phyloP scores from a whole-genome alignment of 2,113 vertebrate genomes.

The Pseudorectes ferrugineus region DNA sequence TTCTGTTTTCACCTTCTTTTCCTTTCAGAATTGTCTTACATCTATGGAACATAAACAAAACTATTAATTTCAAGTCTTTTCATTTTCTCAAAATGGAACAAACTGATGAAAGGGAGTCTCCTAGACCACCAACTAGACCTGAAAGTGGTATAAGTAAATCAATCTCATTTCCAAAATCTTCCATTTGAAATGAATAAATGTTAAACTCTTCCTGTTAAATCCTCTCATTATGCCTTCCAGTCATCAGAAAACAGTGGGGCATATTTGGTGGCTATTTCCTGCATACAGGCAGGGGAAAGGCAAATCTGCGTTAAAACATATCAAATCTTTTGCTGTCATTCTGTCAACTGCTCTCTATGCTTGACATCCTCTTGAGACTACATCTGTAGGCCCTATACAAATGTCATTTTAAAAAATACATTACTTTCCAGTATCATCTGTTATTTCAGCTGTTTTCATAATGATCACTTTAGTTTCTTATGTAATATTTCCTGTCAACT shows the following conservation, averaged over 20 bases:
- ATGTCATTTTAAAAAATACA: background rate
- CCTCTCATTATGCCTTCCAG: background rate
- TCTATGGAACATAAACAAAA: background rate
- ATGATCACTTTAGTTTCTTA: constrained; percentile 15
- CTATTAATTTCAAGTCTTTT: background rate
- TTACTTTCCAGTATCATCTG: background rate
- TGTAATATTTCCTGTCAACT: background rate
- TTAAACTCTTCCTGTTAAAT: background rate
- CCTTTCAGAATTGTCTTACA: background rate
- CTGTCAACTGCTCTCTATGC: background rate
- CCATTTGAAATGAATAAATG: background rate
- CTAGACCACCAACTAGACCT: background rate
- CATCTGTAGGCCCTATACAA: background rate
- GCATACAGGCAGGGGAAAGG: background rate
- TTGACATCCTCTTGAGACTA: background rate
- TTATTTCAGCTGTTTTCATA: constrained; percentile 25
- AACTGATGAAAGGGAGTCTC: background rate
- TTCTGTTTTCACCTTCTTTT: background rate
- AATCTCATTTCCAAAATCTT: background rate
- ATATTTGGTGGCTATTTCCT: background rate
- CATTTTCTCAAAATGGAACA: background rate
- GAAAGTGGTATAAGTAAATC: background rate
- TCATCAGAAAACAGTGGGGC: background rate
- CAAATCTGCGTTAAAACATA: background rate
- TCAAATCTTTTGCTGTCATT: background rate